phyloP scores from a whole-genome alignment of 2,113 vertebrate species.

The Pimephales promelas region DNA sequence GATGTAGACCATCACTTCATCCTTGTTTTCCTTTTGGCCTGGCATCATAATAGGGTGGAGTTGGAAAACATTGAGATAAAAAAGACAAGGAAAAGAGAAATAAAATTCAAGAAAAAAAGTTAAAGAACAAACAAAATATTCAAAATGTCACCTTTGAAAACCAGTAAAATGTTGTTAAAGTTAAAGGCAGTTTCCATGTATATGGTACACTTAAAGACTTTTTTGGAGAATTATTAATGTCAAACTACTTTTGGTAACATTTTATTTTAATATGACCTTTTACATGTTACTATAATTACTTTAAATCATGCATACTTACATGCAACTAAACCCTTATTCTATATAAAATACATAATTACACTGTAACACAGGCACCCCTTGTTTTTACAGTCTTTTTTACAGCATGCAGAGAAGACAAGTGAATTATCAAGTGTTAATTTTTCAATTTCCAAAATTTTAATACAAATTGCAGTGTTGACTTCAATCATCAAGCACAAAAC shows the following conservation, averaged over 20 bases:
- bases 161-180: not conserved
- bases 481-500: not conserved
- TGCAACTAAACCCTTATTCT: too few species aligned
- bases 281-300: too few species aligned
- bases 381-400: not conserved
- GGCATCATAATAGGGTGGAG: conserved; percentile 2
- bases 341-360: too few species aligned
- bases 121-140: not conserved
- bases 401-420: not conserved
- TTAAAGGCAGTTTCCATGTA: conserved; percentile 1
- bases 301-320: too few species aligned
- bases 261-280: too few species aligned
- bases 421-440: not conserved
- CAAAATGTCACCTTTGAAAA: not conserved
- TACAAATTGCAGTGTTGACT: not conserved
- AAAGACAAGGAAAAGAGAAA: not conserved
- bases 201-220: not conserved
- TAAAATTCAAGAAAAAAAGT: not conserved
- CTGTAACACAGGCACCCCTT: too few species aligned
- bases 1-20: not conserved
- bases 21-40: not conserved
- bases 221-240: not conserved
- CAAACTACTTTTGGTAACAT: not conserved
- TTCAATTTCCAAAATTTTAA: not conserved
- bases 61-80: not conserved